Base-by-base conservation (phyloP, 2,888 invertebrate species). In the Tigriopus californicus region DNA sequence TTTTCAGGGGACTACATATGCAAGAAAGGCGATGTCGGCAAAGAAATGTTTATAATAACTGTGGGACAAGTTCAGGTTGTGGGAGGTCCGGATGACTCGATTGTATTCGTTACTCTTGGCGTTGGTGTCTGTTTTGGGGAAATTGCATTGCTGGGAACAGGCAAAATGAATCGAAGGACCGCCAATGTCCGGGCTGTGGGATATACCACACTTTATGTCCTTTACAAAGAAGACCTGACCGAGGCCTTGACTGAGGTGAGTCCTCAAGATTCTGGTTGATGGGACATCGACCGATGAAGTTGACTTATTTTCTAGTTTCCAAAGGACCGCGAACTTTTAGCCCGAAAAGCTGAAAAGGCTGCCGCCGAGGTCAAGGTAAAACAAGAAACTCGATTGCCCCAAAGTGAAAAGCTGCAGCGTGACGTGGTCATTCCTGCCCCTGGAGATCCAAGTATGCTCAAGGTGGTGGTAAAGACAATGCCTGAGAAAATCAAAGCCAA, bases 61-160 rank as follows among this genome's bases (percentile, higher is more conserved):
- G 79, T 82, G 58, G 92, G 92, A 2, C 77, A 80, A 64, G 82
- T 90, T 58, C 81, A 80, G 67, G 94, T 95, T 0, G 82, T 90
- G 72, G 84, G 85, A 0, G 82, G 82, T 1, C 70, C 71, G 3
- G 67, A 73, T 55, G 77, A 82, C 61, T 82, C 81, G 64, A 77
- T 76, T 51, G 85, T 92, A 0, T 72, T 94, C 61, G 91, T 88
- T 0, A 89, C 87, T 0, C 74, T 95, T 6, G 78, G 80, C 1
- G 88, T 90, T 71, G 91, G 94, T 1, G 85, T 84, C 0, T 91
- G 91, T 0, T 94, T 94, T 69, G 94, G 94, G 0, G 94, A 94
- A 73, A 90, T 95, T 63, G 90, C 90, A 71, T 73, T 95, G 47
- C 71, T 95, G 54, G 25, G 61, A 13, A 12, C 58, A 51, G 61